Evolutionary conservation across 2,888 invertebrate genomes (phyloP).

Genomic region (Galerucella pusilla): DNA sequence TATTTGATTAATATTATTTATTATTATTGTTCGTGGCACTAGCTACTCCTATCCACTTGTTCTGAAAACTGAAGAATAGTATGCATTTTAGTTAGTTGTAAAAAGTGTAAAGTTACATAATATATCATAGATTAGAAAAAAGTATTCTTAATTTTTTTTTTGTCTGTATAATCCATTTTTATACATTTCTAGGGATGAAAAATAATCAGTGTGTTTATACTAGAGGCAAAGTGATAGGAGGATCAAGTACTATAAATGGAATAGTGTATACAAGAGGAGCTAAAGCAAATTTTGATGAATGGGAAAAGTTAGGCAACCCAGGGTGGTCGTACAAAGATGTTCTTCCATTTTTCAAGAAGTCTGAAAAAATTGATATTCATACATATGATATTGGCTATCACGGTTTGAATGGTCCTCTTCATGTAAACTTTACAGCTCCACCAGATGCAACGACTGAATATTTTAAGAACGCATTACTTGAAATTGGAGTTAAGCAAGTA

Average conservation of each 20-base stretch:
- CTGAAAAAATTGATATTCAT: conserved; percentile 67
- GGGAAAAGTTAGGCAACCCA: conserved; percentile 75
- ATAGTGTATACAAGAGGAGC: conserved; percentile 80
- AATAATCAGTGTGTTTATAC: conserved; percentile 60
- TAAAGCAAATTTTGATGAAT: conserved; percentile 74
- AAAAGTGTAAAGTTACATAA: too few relatives aligned
- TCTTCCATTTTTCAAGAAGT: conserved; percentile 62
- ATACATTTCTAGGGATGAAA: conserved; percentile 50
- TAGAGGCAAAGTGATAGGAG: conserved; percentile 81
- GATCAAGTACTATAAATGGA: conserved; percentile 79
- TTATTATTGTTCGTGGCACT: too few relatives aligned
- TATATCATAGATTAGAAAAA: too few relatives aligned
- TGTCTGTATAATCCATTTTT: too few relatives aligned
- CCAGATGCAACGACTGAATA: neutral
- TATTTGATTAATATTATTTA: too few relatives aligned
- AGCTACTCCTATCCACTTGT: too few relatives aligned
- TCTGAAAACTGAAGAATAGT: too few relatives aligned
- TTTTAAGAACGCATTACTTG: conserved; percentile 66
- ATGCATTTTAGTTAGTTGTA: too few relatives aligned
- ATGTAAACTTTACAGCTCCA: conserved; percentile 51
- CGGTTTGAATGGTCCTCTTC: conserved; percentile 67
- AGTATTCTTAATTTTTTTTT: too few relatives aligned
- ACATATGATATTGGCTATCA: conserved; percentile 34
- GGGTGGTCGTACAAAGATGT: conserved; percentile 79
- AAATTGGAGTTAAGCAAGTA: conserved; percentile 24